Evolutionary conservation across 2,888 invertebrate genomes (phyloP), one percentile per base, ranked within the genome.

Genomic region (Molorchus minor): DNA sequence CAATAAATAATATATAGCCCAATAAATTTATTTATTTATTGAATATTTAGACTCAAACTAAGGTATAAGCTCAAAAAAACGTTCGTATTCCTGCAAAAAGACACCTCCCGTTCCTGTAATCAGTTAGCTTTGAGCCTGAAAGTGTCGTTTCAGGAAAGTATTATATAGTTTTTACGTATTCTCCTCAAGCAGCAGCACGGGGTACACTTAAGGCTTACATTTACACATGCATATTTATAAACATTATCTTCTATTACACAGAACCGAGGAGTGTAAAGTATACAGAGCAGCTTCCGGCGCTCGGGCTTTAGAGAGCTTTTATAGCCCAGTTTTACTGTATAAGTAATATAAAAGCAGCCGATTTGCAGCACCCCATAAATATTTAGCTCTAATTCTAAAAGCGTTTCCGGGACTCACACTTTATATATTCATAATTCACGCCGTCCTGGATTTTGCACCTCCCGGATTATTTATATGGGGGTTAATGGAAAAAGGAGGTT

Each of bases 181-280:
- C 74, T 68, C 68, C 58, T 64, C 75, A 66, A 65, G 66, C 61
- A 49, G 60, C 56, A 58, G 66, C 64, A 64, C 64, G 58, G 67
- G 64, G 65, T 54, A 58, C 55, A 74, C 75, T 74, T 78, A 77
- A 77, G 74, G 77, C 75, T 77, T 78, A 78, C 79, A 79, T 79
- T 80, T 77, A 76, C 78, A 77, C 79, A 80, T 81, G 77, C 80
- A 81, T 81, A 80, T 81, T 81, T 81, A 81, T 81, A 81, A 80
- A 81, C 79, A 80, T 80, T 81, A 81, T 80, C 81, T 80, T 79
- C 80, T 79, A 80, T 80, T 79, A 78, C 78, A 75, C 71, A 77
- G 77, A 75, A 71, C 73, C 77, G 77, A 76, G 77, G 73, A 77
- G 77, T 78, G 79, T 78, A 79, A 79, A 78, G 77, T 75, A 76